Conservation (phyloP, 2,797 vertebrate species). For the Octomys mimax region DNA sequence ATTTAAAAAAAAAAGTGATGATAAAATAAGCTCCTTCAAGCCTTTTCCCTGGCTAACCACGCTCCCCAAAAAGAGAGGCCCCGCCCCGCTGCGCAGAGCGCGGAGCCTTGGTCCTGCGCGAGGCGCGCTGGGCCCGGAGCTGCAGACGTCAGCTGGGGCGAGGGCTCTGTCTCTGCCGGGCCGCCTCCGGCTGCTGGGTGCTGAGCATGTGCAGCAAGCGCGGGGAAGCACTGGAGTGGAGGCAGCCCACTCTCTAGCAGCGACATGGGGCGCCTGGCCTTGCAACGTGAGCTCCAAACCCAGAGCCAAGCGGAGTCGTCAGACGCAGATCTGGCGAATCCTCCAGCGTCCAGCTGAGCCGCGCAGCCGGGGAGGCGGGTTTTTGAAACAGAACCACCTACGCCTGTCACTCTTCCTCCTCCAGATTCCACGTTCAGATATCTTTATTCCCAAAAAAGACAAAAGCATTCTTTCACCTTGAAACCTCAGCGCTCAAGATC, state of each 20-base stretch:
- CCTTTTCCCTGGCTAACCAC: background rate
- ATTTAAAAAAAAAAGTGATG: background rate
- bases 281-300: background rate
- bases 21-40: background rate
- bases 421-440: background rate
- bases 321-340: background rate
- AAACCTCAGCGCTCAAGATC: background rate
- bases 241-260: background rate
- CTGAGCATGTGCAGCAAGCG: background rate
- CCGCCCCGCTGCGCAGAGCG: background rate
- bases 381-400: slow-evolving; percentile 25
- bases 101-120: accelerated
- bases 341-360: background rate
- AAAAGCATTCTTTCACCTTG: slow-evolving; percentile 56
- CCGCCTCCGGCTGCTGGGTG: background rate
- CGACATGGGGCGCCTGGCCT: background rate
- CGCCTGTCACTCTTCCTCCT: slow-evolving; percentile 18
- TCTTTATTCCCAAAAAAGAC: background rate
- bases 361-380: background rate
- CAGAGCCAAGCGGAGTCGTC: background rate
- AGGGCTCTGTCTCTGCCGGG: background rate
- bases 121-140: accelerated
- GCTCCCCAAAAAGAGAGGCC: background rate
- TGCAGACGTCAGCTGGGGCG: background rate
- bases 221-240: background rate